Evolutionary conservation across 2,797 vertebrate species (phyloP).

Genomic region (Sebastes alutus): DNA sequence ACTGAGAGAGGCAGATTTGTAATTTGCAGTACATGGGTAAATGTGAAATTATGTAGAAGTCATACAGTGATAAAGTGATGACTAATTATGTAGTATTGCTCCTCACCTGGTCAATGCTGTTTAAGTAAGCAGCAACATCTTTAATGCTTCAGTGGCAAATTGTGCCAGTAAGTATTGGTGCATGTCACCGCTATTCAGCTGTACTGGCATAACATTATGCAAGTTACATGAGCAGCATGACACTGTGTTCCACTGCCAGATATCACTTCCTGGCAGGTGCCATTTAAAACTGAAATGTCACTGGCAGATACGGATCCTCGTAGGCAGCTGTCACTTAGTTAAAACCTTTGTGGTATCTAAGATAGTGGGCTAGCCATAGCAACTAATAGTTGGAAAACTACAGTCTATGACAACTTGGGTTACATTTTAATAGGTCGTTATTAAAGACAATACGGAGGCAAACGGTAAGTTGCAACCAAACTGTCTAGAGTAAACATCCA

Average conservation of each 20-base stretch:
- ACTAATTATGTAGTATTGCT: background rate
- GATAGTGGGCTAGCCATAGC: background rate
- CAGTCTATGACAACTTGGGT: background rate
- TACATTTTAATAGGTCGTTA: background rate
- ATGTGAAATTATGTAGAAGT: background rate
- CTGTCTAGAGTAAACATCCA: background rate
- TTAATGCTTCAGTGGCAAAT: background rate
- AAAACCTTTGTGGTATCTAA: background rate
- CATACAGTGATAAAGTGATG: background rate
- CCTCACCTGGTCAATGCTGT: background rate
- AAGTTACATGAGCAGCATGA: background rate
- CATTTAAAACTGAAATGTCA: slow-evolving; percentile 16
- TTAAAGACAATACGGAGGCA: background rate
- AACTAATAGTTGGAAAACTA: background rate
- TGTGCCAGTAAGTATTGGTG: background rate
- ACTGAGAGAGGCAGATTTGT: background rate
- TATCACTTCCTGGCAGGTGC: slow-evolving; percentile 16
- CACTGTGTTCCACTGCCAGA: background rate
- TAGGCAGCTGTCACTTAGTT: slow-evolving; percentile 17
- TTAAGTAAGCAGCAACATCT: background rate
- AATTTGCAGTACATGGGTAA: background rate
- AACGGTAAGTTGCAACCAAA: background rate
- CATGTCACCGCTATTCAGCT: background rate
- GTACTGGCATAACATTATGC: background rate
- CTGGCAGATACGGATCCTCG: slow-evolving; percentile 1